A percentile compares a stretch with the other conserved stretches of the same genome.
These are phyloP conservation scores for Carassius auratus DNA, from an alignment of 2,113 vertebrate species.

Conservation along the genomic window DNA sequence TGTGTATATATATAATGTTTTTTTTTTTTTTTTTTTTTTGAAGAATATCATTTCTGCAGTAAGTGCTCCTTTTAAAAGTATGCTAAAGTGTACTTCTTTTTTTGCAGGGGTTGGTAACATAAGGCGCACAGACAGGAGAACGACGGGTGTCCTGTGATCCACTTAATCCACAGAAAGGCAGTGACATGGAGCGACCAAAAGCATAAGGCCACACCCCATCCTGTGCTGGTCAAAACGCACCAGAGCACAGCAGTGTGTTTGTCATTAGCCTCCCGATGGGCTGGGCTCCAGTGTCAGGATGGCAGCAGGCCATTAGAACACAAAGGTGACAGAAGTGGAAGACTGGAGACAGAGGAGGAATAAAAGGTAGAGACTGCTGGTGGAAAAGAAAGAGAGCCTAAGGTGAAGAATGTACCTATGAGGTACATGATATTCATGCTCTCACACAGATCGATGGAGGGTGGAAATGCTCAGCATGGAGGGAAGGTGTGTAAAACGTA, in stretches of 20 bases:
- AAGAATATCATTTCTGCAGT: too few relatives aligned
- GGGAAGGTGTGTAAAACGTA: neutral
- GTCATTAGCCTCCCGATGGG: conserved; percentile 73
- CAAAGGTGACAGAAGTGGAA: neutral
- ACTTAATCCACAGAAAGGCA: conserved; percentile 62
- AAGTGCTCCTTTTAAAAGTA: neutral
- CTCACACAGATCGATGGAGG: conserved; percentile 12
- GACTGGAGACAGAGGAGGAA: conserved; percentile 3
- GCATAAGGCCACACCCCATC: conserved; percentile 63
- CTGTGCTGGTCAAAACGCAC: conserved; percentile 65
- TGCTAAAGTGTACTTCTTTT: neutral
- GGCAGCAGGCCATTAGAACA: neutral
- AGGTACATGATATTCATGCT: neutral
- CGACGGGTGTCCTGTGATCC: conserved; percentile 50
- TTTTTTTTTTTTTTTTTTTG: too few relatives aligned
- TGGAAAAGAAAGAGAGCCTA: neutral
- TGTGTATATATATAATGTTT: too few relatives aligned
- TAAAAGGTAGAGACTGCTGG: neutral
- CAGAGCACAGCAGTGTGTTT: conserved; percentile 62
- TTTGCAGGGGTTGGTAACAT: neutral
- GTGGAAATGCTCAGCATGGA: neutral
- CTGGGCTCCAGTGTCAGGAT: conserved; percentile 46
- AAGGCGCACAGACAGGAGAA: conserved; percentile 27
- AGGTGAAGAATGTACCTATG: neutral
- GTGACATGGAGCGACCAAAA: conserved; percentile 45